Evolutionary conservation across 2,888 invertebrate genomes (phyloP), one percentile per base, ranked within the genome.

Genomic region (Conchocele bisecta): DNA sequence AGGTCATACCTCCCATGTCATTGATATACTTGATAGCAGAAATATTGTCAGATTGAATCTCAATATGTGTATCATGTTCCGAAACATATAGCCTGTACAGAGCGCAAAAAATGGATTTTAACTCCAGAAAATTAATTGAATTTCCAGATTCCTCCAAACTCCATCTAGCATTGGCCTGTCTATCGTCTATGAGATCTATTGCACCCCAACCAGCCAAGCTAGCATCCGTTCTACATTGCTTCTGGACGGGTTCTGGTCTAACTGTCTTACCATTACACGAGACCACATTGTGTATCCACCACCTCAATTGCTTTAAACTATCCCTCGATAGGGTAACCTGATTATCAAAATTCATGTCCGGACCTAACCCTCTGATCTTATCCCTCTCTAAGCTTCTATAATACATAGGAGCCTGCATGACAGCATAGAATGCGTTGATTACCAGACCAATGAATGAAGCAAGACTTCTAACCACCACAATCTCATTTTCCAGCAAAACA

Each of bases 11-110:
- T 22, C 66, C 75, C 35, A 51, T 20, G 51, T 60, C 59, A 42
- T 75, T 75, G 11, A 75, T 48, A 50, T 61, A 69, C 4, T 57
- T 22, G 13, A 74, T 65, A 9, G 74, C 69, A 44, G 61, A 58
- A 33, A 60, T 54, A 37, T 50, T 60, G 54, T 74, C 68, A 28
- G 50, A 60, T 39, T 61, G 54, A 17, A 72, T 44, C 26, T 26
- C 51, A 13, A 63, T 35, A 51, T 61, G 65, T 24, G 44, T 22
- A 46, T 28, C 15, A 6, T 35, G 35, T 3, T 29, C 3, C 20
- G 51, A 5, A 17, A 17, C 9, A 51, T 56, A 69, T 22, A 69
- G 33, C 22, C 48, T 42, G 13, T 59, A 26, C 31, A 59, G 24
- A 13, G 53, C 54, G 48, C 59, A 48, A 20, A 53, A 59, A 51